phyloP scores from a whole-genome alignment of 2,888 invertebrate species.

The Apomyelois bistriatella region DNA sequence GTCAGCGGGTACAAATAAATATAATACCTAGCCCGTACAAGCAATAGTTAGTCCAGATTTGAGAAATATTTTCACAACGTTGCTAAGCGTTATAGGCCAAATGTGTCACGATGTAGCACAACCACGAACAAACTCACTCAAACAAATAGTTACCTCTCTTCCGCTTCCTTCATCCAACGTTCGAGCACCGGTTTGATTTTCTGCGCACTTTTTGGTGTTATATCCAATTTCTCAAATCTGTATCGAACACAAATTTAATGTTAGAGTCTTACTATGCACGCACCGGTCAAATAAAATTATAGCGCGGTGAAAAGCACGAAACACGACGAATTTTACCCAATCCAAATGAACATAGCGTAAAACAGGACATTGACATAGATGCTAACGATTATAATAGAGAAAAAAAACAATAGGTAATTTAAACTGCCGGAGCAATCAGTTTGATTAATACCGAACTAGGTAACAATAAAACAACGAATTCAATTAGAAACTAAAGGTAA shows the following conservation, averaged over 20 bases:
- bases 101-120: slow-evolving; percentile 70
- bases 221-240: slow-evolving; percentile 99
- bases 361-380: slow-evolving; percentile 85
- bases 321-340: slow-evolving; percentile 46
- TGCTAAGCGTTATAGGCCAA: slow-evolving; percentile 76
- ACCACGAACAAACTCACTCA: slow-evolving; percentile 71
- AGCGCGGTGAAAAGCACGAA: slow-evolving; percentile 41
- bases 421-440: slow-evolving; percentile 73
- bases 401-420: slow-evolving; percentile 78
- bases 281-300: slow-evolving; percentile 43
- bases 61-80: slow-evolving; percentile 73
- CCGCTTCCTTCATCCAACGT: slow-evolving; percentile 99
- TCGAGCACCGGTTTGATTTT: slow-evolving; percentile 99
- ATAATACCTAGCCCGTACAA: slow-evolving; percentile 61
- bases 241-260: slow-evolving; percentile 78
- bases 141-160: slow-evolving; percentile 90
- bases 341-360: slow-evolving; percentile 67
- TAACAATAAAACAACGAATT: slow-evolving; percentile 76
- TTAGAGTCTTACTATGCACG: slow-evolving; percentile 68
- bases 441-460: slow-evolving; percentile 76
- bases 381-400: slow-evolving; percentile 70
- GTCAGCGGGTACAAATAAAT: slow-evolving; percentile 41
- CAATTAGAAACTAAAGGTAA: slow-evolving; percentile 75
- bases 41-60: slow-evolving; percentile 79
- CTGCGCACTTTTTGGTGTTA: slow-evolving; percentile 99